phyloP scores from a whole-genome alignment of 2,888 invertebrate genomes.

The Agonopterix alstromeriana region DNA sequence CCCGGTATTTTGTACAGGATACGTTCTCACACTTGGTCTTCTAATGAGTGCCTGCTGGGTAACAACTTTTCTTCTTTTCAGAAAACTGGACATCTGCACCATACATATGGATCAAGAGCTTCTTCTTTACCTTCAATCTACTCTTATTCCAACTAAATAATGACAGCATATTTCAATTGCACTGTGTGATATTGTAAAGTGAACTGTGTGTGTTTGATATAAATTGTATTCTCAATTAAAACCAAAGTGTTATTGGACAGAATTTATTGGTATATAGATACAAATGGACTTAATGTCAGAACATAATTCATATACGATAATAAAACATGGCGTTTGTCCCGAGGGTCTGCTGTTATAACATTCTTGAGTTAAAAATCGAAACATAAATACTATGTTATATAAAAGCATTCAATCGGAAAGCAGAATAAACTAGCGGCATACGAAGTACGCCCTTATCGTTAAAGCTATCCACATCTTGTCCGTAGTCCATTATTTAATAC shows the following conservation, averaged over 20 bases:
- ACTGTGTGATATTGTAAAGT: not conserved
- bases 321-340: constrained; percentile 20
- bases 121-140: constrained; percentile 36
- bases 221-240: not conserved
- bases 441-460: constrained; percentile 32
- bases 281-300: constrained; percentile 55
- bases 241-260: constrained; percentile 51
- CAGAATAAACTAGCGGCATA: constrained; percentile 41
- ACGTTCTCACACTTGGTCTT: too few species aligned
- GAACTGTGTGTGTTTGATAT: not conserved
- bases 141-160: constrained; percentile 16
- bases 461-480: constrained; percentile 52
- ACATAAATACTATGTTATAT: constrained; percentile 73
- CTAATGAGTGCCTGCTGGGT: too few species aligned
- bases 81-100: constrained; percentile 32
- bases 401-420: constrained; percentile 54
- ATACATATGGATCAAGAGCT: constrained; percentile 15
- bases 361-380: constrained; percentile 55
- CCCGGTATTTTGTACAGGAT: too few species aligned
- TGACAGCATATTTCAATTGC: not conserved
- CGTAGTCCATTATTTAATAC: constrained; percentile 32
- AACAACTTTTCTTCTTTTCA: constrained; percentile 20
- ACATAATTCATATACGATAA: constrained; percentile 37
- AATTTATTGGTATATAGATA: constrained; percentile 70
- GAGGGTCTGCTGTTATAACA: constrained; percentile 19